Conservation (phyloP, 2,797 vertebrate genomes). For the Graptemys geographica region DNA sequence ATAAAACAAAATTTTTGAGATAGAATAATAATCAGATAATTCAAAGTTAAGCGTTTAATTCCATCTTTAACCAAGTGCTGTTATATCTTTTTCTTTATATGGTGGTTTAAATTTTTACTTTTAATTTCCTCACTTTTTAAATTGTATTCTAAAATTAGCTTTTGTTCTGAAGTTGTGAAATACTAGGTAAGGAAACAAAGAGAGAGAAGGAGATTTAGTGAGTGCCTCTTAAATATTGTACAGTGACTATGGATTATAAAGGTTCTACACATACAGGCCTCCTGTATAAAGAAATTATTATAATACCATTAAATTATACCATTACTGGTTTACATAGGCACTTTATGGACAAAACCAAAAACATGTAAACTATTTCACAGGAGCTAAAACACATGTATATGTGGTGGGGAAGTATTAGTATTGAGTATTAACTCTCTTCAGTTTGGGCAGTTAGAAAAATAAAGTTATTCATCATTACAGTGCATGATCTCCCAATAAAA, state of each 20-base stretch:
- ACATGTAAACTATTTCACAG: not conserved
- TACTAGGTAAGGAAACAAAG: not conserved
- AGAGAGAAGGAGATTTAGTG: not conserved
- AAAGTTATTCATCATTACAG: not conserved
- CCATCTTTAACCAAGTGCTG: not conserved
- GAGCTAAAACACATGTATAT: not conserved
- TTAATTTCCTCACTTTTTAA: not conserved
- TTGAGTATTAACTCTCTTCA: not conserved
- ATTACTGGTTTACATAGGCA: fast-evolving
- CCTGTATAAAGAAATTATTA: fast-evolving
- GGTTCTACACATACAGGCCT: not conserved
- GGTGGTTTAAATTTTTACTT: not conserved
- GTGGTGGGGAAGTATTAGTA: not conserved
- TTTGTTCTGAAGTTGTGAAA: not conserved
- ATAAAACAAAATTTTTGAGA: not conserved
- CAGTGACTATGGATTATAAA: not conserved
- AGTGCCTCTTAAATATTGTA: not conserved
- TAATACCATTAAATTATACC: fast-evolving
- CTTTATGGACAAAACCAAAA: not conserved
- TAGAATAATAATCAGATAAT: not conserved
- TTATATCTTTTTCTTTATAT: not conserved
- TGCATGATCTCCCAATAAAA: not conserved
- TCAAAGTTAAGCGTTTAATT: not conserved
- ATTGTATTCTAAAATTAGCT: not conserved
- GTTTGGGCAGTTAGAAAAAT: not conserved